These are phyloP conservation scores for Sapayoa aenigma DNA, from an alignment of 2,113 vertebrate genomes.

Conservation along the genomic window DNA sequence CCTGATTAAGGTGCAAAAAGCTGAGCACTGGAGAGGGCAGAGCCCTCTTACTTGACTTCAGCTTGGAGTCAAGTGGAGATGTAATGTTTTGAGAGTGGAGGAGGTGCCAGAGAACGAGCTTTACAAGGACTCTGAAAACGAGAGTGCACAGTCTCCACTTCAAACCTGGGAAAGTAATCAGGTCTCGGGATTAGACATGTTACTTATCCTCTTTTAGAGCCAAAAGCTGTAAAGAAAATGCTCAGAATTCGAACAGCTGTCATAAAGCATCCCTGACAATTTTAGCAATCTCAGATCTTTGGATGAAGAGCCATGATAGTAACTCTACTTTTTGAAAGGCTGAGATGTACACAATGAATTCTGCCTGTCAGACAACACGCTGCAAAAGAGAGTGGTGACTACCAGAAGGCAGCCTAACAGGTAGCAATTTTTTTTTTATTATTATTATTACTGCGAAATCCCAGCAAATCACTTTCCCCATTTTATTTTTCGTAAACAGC, in stretches of 20 bases:
- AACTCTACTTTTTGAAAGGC: conserved; percentile 13
- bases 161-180: conserved; percentile 7
- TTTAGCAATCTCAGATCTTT: conserved; percentile 43
- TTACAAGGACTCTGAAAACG: background rate
- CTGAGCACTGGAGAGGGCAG: background rate
- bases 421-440: background rate
- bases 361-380: background rate
- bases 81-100: background rate
- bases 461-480: background rate
- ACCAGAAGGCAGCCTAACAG: background rate
- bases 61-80: background rate
- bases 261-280: conserved; percentile 48
- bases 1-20: background rate
- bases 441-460: background rate
- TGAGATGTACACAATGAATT: conserved; percentile 23
- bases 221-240: conserved; percentile 37
- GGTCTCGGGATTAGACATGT: conserved; percentile 7
- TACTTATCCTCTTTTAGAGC: conserved; percentile 1
- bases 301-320: conserved; percentile 5
- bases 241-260: conserved; percentile 19
- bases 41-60: background rate
- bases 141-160: background rate
- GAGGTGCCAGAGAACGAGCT: background rate
- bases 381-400: background rate
- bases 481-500: background rate